phyloP scores from a whole-genome alignment of 92 coral and sea anemone genomes.

The Actinernus sp. region DNA sequence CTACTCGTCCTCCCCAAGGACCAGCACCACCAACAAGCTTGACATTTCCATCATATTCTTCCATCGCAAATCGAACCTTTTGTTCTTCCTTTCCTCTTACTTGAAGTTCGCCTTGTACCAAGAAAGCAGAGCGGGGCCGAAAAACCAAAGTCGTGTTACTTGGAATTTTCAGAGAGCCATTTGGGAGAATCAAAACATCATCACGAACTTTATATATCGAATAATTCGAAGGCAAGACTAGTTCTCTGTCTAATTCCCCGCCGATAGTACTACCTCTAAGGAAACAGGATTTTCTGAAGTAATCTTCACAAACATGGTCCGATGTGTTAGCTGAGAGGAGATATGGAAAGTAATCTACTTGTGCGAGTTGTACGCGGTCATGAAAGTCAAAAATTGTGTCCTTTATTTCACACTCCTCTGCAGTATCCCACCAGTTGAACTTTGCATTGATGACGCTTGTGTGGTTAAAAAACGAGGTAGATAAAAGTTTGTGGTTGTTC shows the following conservation, averaged over 20 bases:
- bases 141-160: slow-evolving; percentile 52
- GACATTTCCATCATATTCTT: slow-evolving; percentile 1
- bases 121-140: slow-evolving; percentile 52
- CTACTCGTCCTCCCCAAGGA: slow-evolving; percentile 67
- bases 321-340: slow-evolving; percentile 30
- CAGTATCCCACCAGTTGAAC: slow-evolving; percentile 83
- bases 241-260: slow-evolving; percentile 49
- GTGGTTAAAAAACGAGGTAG: slow-evolving; percentile 21
- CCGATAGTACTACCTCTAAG: slow-evolving; percentile 38
- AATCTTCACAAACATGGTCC: neutral
- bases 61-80: slow-evolving; percentile 23
- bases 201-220: slow-evolving; percentile 61
- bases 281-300: slow-evolving; percentile 32
- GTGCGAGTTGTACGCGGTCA: slow-evolving; percentile 56
- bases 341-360: slow-evolving; percentile 45
- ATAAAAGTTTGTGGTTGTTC: slow-evolving; percentile 28
- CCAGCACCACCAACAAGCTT: slow-evolving; percentile 57
- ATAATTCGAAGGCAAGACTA: slow-evolving; percentile 8
- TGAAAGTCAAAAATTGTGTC: slow-evolving; percentile 68
- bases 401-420: slow-evolving; percentile 30
- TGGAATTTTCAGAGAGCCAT: slow-evolving; percentile 54
- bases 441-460: slow-evolving; percentile 34
- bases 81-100: slow-evolving; percentile 33
- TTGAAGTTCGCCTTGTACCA: slow-evolving; percentile 60
- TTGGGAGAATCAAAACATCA: slow-evolving; percentile 62